Percentiles rank a stretch among this genome's conserved stretches.
These are phyloP conservation scores for Lasioglossum marginatum DNA, from an alignment of 2,888 invertebrate genomes.

Conservation along the genomic window DNA sequence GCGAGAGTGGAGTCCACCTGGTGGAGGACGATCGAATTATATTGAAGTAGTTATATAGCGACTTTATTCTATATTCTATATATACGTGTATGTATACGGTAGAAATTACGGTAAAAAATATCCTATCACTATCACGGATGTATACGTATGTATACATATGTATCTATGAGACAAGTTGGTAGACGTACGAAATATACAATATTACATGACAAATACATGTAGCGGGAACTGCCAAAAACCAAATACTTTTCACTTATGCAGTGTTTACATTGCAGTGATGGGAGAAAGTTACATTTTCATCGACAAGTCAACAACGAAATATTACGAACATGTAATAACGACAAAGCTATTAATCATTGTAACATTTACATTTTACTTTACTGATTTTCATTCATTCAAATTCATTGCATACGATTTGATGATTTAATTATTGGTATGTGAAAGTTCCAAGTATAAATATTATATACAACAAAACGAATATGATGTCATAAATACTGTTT, in stretches of 20 bases:
- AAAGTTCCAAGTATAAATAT: conserved; percentile 27
- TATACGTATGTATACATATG: background rate
- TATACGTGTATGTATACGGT: background rate
- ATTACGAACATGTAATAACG: conserved; percentile 27
- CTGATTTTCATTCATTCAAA: background rate
- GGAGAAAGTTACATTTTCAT: conserved; percentile 41
- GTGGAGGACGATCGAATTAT: background rate
- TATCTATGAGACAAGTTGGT: background rate
- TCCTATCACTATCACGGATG: background rate
- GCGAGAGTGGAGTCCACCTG: conserved; percentile 13
- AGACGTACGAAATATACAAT: background rate
- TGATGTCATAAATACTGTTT: conserved; percentile 9
- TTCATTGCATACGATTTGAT: background rate
- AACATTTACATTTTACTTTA: conserved; percentile 8
- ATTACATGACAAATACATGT: conserved; percentile 18
- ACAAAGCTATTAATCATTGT: conserved; percentile 31
- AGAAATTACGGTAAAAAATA: background rate
- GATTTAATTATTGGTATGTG: too few species aligned
- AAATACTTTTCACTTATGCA: conserved; percentile 59
- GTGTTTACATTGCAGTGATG: conserved; percentile 34
- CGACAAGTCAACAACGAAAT: conserved; percentile 28
- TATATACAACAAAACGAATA: background rate
- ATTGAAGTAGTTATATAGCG: background rate
- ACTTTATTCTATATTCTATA: background rate
- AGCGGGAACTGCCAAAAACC: conserved; percentile 55